Conservation (phyloP, 2,113 vertebrate genomes). For the Deroptyus accipitrinus region DNA sequence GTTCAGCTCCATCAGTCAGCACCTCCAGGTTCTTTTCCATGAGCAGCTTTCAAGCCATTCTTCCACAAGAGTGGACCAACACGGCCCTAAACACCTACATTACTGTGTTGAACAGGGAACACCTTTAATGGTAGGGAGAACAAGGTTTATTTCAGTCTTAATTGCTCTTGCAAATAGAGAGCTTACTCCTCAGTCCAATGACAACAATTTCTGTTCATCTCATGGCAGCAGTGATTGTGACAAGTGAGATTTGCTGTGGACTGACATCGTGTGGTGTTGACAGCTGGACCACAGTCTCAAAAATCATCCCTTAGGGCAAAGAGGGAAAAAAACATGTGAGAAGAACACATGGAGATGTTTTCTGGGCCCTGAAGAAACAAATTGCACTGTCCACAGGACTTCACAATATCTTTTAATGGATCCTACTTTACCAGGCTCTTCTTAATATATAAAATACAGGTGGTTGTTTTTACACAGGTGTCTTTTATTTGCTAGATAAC, state of each 20-base stretch:
- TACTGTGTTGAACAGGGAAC: not conserved
- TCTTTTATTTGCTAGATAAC: not conserved
- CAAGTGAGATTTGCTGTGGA: not conserved
- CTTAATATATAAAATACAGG: not conserved
- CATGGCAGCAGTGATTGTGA: not conserved
- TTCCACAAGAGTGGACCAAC: not conserved
- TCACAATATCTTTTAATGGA: not conserved
- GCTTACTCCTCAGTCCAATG: not conserved
- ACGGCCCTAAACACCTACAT: fast-evolving
- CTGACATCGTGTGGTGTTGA: not conserved
- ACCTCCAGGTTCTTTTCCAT: not conserved
- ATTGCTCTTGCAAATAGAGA: not conserved
- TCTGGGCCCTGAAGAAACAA: not conserved
- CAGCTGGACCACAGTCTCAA: not conserved
- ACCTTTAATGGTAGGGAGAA: fast-evolving
- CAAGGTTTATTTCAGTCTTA: not conserved
- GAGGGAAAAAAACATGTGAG: not conserved
- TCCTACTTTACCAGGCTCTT: not conserved
- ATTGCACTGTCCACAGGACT: not conserved
- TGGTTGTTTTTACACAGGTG: not conserved
- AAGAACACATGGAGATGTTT: not conserved
- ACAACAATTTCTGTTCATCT: not conserved
- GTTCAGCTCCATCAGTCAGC: not conserved
- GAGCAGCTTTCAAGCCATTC: not conserved
- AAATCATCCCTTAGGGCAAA: not conserved